These are phyloP conservation scores for Graptemys geographica DNA, from an alignment of 2,797 vertebrate genomes.

Conservation along the genomic window DNA sequence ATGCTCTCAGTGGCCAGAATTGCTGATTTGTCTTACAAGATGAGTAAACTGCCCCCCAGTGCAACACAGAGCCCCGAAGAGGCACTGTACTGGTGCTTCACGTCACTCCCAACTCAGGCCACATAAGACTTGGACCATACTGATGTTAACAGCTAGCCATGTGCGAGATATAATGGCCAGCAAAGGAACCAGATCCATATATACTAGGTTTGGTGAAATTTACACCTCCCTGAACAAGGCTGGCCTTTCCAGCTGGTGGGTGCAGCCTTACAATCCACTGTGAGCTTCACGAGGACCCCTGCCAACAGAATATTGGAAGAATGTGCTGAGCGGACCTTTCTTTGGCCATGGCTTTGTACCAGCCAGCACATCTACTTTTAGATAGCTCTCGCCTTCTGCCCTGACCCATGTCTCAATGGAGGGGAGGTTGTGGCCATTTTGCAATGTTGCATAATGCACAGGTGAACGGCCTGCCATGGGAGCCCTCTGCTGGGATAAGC, in stretches of 20 bases:
- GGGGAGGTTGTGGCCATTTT: background rate
- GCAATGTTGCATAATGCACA: background rate
- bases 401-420: fast-evolving
- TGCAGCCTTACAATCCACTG: background rate
- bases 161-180: background rate
- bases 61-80: background rate
- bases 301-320: background rate
- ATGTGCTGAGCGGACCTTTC: background rate
- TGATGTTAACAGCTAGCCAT: background rate
- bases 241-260: background rate
- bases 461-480: background rate
- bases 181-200: background rate
- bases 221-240: background rate
- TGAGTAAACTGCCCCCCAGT: background rate
- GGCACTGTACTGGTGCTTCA: background rate
- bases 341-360: background rate
- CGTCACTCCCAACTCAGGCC: background rate
- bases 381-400: background rate
- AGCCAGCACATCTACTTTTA: background rate
- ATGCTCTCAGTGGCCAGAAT: background rate
- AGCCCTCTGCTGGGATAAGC: background rate
- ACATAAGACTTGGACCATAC: background rate
- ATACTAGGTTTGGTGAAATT: background rate
- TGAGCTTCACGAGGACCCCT: background rate
- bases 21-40: background rate